A percentile compares a stretch with the other conserved stretches of the same genome.
These are phyloP conservation scores for Andrena haemorrhoa DNA, from an alignment of 2,888 invertebrate species.

Conservation along the genomic window DNA sequence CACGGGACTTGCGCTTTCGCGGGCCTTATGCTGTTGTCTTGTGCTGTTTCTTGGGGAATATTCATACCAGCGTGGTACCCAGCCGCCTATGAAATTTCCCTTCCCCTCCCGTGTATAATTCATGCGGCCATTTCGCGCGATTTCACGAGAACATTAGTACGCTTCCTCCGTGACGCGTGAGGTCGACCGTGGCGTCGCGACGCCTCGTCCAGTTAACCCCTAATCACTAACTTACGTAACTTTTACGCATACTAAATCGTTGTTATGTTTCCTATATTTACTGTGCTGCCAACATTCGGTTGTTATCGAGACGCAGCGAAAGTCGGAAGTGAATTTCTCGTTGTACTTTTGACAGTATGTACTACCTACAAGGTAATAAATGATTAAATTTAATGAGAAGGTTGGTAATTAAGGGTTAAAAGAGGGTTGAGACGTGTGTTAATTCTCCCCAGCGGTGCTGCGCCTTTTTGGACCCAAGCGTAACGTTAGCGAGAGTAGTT, in stretches of 20 bases:
- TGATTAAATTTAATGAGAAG: no score
- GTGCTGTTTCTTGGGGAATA: conserved; percentile 25
- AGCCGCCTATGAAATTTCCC: conserved; percentile 23
- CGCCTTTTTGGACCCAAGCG: no score
- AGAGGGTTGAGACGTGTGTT: no score
- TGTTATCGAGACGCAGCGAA: no score
- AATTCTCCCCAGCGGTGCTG: no score
- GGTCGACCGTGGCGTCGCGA: background rate
- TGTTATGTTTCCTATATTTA: no score
- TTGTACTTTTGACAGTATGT: no score
- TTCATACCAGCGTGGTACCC: conserved; percentile 11
- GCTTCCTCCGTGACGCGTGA: background rate
- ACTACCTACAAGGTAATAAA: no score
- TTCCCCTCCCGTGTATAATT: conserved; percentile 21
- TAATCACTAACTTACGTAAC: background rate
- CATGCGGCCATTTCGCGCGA: conserved; percentile 21
- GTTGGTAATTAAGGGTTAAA: no score
- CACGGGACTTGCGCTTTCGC: conserved; percentile 19
- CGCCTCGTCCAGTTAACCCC: background rate
- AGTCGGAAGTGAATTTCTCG: no score
- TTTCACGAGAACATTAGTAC: conserved; percentile 31
- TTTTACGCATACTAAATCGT: background rate
- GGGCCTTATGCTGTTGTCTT: background rate
- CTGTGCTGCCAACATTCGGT: no score
- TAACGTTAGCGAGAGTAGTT: no score